Conservation (phyloP, 2,888 invertebrate genomes). For the Agelastica alni region DNA sequence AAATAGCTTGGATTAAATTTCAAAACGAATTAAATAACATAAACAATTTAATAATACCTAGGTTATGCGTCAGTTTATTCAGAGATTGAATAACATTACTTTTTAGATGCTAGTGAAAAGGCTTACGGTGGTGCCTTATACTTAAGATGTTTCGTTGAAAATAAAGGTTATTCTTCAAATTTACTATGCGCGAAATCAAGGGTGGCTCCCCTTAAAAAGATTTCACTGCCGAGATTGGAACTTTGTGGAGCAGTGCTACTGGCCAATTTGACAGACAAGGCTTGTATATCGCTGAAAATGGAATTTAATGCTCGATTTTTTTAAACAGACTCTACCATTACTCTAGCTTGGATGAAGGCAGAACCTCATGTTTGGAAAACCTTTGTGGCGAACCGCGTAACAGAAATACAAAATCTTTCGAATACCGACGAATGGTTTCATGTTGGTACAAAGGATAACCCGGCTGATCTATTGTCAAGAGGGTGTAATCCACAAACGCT, state of each 20-base stretch:
- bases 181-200: background rate
- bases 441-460: no score
- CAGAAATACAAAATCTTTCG: no score
- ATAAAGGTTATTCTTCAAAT: no score
- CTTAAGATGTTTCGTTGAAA: no score
- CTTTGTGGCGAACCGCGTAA: no score
- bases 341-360: constrained; percentile 27
- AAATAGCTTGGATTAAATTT: background rate
- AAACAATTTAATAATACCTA: constrained; percentile 8
- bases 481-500: no score
- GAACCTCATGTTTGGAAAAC: constrained; percentile 26
- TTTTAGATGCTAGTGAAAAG: constrained; percentile 9
- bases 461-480: no score
- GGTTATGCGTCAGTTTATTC: background rate
- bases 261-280: background rate
- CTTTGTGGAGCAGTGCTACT: constrained; percentile 5
- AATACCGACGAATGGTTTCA: no score
- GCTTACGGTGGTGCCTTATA: constrained; percentile 11
- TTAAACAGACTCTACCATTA: constrained; percentile 7
- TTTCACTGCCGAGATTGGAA: no score
- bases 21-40: no score
- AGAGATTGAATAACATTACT: constrained; percentile 9
- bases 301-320: constrained; percentile 1
- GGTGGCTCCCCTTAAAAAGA: constrained; percentile 1
- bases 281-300: background rate